Evolutionary conservation across 2,113 vertebrate species (phyloP).

Genomic region (Melanerpes formicivorus): DNA sequence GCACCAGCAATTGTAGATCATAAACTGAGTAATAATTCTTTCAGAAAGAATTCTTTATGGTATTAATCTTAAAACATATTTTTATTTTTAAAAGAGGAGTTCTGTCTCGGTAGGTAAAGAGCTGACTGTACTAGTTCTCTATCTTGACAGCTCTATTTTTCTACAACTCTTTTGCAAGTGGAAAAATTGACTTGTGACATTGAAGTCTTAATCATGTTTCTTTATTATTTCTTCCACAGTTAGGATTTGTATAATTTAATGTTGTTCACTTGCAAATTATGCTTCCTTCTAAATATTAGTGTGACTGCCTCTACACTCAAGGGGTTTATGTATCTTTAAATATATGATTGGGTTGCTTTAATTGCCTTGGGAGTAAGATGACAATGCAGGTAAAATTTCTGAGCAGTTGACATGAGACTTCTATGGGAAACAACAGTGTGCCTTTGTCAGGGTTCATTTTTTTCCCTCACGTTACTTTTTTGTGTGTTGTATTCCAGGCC

Average conservation of each 20-base stretch:
- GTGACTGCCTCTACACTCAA: background rate
- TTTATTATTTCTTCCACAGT: background rate
- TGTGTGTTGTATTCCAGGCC: constrained; percentile 74
- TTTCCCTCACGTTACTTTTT: background rate
- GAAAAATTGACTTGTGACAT: background rate
- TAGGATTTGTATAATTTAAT: background rate
- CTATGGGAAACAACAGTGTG: background rate
- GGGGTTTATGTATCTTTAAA: background rate
- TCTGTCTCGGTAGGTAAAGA: background rate
- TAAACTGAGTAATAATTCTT: background rate
- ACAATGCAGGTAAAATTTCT: background rate
- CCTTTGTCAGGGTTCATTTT: background rate
- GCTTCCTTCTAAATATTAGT: background rate
- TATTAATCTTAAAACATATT: background rate
- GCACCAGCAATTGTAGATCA: background rate
- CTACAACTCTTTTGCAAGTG: background rate
- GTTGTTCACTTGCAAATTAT: background rate
- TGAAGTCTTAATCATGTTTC: background rate
- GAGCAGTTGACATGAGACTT: background rate
- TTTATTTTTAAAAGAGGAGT: background rate
- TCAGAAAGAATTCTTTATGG: background rate
- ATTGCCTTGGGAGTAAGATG: background rate
- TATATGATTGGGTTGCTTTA: background rate
- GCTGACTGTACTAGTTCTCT: background rate
- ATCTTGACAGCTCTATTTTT: background rate